Evolutionary conservation across 2,888 invertebrate species (phyloP).

Genomic region (Eilema sororculum): DNA sequence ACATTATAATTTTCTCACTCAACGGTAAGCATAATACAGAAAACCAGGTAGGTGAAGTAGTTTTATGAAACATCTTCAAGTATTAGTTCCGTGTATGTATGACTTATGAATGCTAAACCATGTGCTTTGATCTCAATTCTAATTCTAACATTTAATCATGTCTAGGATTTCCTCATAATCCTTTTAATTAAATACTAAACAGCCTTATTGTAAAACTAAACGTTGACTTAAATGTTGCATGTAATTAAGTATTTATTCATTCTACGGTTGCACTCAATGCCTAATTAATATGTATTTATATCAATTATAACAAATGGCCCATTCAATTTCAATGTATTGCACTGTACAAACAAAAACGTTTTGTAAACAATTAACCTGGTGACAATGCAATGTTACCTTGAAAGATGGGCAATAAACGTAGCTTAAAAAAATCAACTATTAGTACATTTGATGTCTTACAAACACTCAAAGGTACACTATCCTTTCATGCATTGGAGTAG

Average conservation of each 20-base stretch:
- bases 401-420: neutral
- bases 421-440: neutral
- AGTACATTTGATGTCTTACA: neutral
- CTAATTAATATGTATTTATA: conserved; percentile 11
- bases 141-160: conserved; percentile 40
- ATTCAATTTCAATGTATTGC: conserved; percentile 13
- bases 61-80: conserved; percentile 45
- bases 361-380: conserved; percentile 15
- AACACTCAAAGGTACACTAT: neutral
- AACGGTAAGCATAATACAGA: conserved; percentile 17
- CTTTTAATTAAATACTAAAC: neutral
- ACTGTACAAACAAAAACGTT: neutral
- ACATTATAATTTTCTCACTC: conserved; percentile 23
- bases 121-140: conserved; percentile 50
- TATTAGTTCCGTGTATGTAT: conserved; percentile 54
- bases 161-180: conserved; percentile 50
- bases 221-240: conserved; percentile 8
- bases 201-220: conserved; percentile 8
- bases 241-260: conserved; percentile 12
- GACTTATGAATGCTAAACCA: conserved; percentile 44
- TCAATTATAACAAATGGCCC: conserved; percentile 9
- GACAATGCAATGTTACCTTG: conserved; percentile 9
- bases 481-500: no score
- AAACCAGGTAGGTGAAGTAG: conserved; percentile 36
- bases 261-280: conserved; percentile 12